Evolutionary conservation across 2,888 invertebrate species (phyloP).

Genomic region (Melieria omissa): DNA sequence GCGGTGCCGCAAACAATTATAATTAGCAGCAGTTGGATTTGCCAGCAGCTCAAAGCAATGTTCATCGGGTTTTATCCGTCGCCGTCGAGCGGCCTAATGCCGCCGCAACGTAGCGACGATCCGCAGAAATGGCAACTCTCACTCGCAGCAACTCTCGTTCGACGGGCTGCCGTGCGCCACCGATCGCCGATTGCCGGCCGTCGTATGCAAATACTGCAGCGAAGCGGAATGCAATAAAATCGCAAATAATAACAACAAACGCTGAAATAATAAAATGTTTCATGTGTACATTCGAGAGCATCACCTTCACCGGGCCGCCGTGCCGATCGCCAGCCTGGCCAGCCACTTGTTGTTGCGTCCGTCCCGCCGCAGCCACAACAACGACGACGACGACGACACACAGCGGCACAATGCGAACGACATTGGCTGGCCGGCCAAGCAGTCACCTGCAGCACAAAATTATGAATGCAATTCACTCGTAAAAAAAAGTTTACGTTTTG

Average conservation of each 20-base stretch:
- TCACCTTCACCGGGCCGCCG: background rate
- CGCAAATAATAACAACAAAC: constrained; percentile 11
- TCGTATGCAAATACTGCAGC: constrained; percentile 11
- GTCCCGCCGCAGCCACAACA: too few species aligned
- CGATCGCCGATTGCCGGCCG: too few species aligned
- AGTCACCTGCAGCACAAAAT: constrained; percentile 36
- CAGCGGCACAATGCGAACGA: background rate
- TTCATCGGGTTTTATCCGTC: too few species aligned
- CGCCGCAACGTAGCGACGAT: too few species aligned
- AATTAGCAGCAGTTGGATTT: too few species aligned
- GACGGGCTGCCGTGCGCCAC: too few species aligned
- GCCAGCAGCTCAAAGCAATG: too few species aligned
- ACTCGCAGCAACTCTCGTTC: too few species aligned
- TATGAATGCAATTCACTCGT: constrained; percentile 46
- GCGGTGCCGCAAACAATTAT: too few species aligned
- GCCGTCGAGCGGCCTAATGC: too few species aligned
- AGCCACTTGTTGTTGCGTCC: too few species aligned
- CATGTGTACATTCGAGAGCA: background rate
- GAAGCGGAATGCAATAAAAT: constrained; percentile 18
- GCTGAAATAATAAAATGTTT: constrained; percentile 16
- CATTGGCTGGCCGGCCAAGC: background rate
- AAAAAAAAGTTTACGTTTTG: constrained; percentile 40
- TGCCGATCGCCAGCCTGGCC: background rate
- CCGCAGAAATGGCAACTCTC: too few species aligned
- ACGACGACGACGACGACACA: background rate